Conservation (phyloP, 2,797 vertebrate species). For the Channallabes apus region DNA sequence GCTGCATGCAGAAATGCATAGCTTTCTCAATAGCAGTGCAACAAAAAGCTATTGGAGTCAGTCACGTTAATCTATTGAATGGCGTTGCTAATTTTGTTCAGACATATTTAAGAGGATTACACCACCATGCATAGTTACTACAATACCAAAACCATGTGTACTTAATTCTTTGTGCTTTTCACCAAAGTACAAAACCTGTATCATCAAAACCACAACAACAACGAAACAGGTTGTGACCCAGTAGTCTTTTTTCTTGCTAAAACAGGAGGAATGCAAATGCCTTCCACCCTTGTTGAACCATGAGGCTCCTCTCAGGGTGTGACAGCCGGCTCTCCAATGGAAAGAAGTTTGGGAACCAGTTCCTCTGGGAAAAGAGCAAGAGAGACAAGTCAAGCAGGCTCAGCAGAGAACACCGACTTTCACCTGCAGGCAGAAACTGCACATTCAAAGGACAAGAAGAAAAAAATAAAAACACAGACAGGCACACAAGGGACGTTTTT, state of each 20-base stretch:
- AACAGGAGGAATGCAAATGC: slow-evolving; percentile 42
- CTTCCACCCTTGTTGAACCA: slow-evolving; percentile 34
- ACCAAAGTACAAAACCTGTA: neutral
- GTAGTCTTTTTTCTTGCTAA: slow-evolving; percentile 20
- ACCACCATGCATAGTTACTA: neutral
- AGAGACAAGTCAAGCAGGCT: slow-evolving; percentile 44
- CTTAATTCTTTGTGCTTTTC: neutral
- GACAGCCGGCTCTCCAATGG: slow-evolving; percentile 32
- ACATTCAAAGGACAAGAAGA: slow-evolving; percentile 29
- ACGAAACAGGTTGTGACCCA: neutral
- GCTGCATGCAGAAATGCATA: neutral
- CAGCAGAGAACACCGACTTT: slow-evolving; percentile 48
- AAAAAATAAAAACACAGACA: neutral
- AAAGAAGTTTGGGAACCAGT: slow-evolving; percentile 48
- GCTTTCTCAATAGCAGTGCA: neutral
- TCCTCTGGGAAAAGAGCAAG: slow-evolving; percentile 52
- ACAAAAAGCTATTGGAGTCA: neutral
- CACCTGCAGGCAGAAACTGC: slow-evolving; percentile 56
- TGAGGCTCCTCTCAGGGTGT: slow-evolving; percentile 19
- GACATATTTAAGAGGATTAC: neutral
- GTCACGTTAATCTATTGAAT: neutral
- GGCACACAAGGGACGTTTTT: slow-evolving; percentile 36
- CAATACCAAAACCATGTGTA: neutral
- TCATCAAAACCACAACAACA: neutral
- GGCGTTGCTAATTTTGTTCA: neutral